phyloP scores from a whole-genome alignment of 1,140 invertebrate genomes.

The Coptotermes formosanus region DNA sequence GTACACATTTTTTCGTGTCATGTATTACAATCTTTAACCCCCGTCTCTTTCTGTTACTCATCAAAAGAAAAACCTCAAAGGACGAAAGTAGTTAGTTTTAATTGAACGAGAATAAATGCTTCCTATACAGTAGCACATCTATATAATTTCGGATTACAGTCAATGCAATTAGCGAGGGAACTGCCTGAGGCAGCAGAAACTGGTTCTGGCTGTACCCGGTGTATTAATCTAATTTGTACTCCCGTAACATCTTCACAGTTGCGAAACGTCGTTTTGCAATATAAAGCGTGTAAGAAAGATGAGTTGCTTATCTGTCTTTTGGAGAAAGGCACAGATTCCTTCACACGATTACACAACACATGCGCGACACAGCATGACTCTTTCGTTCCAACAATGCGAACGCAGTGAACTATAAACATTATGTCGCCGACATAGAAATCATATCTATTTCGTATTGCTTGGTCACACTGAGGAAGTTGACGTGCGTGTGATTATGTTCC shows the following conservation, averaged over 20 bases:
- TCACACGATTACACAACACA: neutral
- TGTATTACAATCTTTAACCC: no score
- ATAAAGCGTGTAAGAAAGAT: neutral
- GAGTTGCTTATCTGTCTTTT: neutral
- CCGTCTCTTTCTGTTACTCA: neutral
- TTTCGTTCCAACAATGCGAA: neutral
- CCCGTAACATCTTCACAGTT: neutral
- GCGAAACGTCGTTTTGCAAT: neutral
- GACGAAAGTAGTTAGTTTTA: neutral
- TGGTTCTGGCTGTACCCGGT: neutral
- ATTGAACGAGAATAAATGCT: no score
- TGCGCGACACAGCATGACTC: neutral
- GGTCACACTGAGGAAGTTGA: no score
- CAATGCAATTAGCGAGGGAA: neutral
- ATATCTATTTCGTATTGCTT: no score
- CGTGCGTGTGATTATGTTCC: no score
- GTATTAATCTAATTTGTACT: neutral
- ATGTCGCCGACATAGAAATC: no score
- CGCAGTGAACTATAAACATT: no score
- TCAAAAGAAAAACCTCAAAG: neutral
- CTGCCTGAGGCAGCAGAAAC: neutral
- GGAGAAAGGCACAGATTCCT: neutral
- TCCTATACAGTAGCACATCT: neutral
- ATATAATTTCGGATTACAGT: neutral
- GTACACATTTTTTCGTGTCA: no score